Percentiles rank a stretch among this genome's conserved stretches.
Conservation (phyloP, 2,113 vertebrate species). For the Catharus fuscescens region DNA sequence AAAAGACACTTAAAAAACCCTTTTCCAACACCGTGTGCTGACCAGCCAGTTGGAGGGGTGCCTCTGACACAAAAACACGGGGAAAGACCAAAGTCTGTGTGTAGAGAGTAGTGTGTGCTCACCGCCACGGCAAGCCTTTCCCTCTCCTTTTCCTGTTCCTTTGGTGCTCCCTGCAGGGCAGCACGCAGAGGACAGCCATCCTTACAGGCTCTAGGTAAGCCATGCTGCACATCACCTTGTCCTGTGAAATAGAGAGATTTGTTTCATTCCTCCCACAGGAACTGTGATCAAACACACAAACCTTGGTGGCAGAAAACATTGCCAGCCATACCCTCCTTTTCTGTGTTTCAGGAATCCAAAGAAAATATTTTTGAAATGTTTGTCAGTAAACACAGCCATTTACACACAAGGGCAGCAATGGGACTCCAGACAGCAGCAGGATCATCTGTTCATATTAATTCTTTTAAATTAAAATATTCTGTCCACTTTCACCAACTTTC, state of each 20-base stretch:
- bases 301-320: fast-evolving
- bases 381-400: neutral
- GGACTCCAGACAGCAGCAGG: neutral
- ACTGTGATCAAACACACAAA: neutral
- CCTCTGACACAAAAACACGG: neutral
- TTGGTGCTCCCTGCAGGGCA: neutral
- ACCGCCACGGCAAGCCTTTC: neutral
- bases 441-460: neutral
- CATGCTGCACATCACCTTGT: neutral
- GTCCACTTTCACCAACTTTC: neutral
- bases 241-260: neutral
- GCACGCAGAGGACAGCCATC: neutral
- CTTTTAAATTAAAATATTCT: neutral
- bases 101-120: neutral
- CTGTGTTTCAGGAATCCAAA: neutral
- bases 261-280: neutral
- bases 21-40: neutral
- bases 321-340: fast-evolving
- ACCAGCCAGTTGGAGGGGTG: neutral
- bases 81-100: neutral
- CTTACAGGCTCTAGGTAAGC: neutral
- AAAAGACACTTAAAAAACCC: neutral
- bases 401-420: neutral
- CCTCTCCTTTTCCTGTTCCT: neutral
- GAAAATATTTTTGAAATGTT: neutral